Conservation (phyloP, 2,113 vertebrate species). For the Baryphthengus martii region DNA sequence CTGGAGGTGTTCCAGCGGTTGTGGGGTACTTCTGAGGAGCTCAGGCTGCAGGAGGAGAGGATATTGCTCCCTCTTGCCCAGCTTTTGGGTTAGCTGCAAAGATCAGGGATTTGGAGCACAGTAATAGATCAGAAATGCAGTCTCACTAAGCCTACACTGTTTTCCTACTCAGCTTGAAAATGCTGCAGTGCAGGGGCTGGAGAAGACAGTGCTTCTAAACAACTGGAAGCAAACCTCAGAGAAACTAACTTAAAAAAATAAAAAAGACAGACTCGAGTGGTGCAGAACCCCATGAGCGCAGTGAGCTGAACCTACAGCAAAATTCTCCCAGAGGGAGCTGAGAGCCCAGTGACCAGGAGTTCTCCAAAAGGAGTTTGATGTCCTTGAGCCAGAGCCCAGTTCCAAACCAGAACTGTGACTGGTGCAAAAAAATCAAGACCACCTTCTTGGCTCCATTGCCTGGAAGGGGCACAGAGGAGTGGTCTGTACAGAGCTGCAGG, state of each 20-base stretch:
- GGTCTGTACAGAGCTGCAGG: neutral
- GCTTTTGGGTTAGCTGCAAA: neutral
- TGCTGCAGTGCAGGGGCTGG: constrained; percentile 54
- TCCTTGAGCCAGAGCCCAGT: neutral
- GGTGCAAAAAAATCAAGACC: neutral
- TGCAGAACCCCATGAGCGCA: neutral
- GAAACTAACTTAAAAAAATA: neutral
- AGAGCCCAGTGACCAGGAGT: neutral
- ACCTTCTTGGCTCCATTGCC: neutral
- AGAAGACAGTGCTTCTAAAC: neutral
- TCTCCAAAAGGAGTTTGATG: neutral
- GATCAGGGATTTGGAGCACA: neutral
- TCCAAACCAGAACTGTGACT: neutral
- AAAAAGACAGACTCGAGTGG: neutral
- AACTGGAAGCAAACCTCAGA: neutral
- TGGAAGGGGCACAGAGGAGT: neutral
- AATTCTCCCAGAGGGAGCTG: neutral
- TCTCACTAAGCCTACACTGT: neutral
- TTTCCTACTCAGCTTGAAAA: neutral
- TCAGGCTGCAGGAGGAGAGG: neutral
- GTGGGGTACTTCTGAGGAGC: neutral
- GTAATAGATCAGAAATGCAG: neutral
- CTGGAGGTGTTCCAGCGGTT: neutral
- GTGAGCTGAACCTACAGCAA: neutral
- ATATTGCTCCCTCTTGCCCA: neutral